These are phyloP conservation scores for Pagetopsis macropterus DNA, from an alignment of 2,797 vertebrate genomes.

Conservation along the genomic window DNA sequence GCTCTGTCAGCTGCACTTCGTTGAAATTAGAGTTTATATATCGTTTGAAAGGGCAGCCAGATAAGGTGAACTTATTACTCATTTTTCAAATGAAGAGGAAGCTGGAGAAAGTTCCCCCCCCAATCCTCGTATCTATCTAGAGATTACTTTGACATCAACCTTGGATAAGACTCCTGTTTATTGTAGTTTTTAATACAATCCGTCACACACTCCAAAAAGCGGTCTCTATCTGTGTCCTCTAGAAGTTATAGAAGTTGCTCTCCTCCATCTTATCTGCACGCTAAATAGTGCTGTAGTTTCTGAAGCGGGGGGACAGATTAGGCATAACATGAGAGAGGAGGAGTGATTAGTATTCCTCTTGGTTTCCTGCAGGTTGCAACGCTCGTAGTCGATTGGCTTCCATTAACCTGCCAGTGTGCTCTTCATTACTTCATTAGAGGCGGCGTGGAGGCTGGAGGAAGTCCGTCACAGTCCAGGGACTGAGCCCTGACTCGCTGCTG, in stretches of 20 bases:
- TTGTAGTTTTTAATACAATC: constrained; percentile 47
- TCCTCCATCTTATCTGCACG: constrained; percentile 54
- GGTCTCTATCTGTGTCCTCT: constrained; percentile 45
- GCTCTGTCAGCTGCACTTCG: constrained; percentile 48
- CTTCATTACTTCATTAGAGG: constrained; percentile 72
- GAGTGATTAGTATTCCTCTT: constrained; percentile 63
- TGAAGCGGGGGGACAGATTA: constrained; percentile 46
- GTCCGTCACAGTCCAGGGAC: constrained; percentile 47
- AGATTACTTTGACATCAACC: constrained; percentile 49
- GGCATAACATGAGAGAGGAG: constrained; percentile 47
- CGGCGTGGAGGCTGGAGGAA: constrained; percentile 48
- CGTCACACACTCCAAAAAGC: constrained; percentile 17
- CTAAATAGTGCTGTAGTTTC: constrained; percentile 49
- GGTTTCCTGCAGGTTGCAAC: constrained; percentile 48
- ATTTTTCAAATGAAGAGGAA: constrained; percentile 41
- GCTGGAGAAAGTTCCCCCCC: constrained; percentile 26
- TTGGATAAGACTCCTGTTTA: constrained; percentile 49
- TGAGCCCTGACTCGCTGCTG: constrained; percentile 31
- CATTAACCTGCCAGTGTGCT: constrained; percentile 74
- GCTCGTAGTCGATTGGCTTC: constrained; percentile 67
- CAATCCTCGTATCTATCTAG: constrained; percentile 37
- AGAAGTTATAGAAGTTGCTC: constrained; percentile 52
- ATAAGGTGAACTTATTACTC: constrained; percentile 66
- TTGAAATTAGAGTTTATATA: constrained; percentile 60
- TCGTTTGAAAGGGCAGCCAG: constrained; percentile 56